Percentiles rank a stretch among this genome's conserved stretches.
These are phyloP conservation scores for Caenorhabditis inopinata DNA, from an alignment of 1,140 invertebrate species.

Conservation along the genomic window DNA sequence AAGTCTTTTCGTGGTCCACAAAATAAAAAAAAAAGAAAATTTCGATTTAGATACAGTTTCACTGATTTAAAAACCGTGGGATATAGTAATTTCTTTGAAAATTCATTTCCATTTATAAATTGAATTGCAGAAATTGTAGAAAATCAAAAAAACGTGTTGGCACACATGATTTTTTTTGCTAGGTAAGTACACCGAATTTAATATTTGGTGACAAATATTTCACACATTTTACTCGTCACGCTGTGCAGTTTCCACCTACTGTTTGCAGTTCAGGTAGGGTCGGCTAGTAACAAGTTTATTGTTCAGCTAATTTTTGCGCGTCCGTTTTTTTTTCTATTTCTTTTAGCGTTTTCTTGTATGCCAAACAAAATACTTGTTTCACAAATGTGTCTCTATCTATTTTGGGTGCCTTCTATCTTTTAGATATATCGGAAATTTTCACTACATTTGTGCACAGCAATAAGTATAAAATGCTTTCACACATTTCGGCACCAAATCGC, in stretches of 20 bases:
- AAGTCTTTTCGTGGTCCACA: no score
- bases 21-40: no score
- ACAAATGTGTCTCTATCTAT: constrained; percentile 27
- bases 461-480: no score
- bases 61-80: no score
- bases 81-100: no score
- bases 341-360: no score
- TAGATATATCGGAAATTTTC: neutral
- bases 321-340: constrained; percentile 3
- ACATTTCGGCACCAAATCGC: no score
- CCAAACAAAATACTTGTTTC: constrained; percentile 18
- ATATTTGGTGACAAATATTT: neutral
- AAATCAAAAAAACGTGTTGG: neutral
- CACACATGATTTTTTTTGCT: no score
- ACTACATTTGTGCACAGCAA: no score
- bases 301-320: constrained; percentile 25
- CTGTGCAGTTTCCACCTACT: neutral
- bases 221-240: constrained; percentile 7
- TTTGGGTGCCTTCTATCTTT: neutral
- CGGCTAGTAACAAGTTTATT: constrained; percentile 26
- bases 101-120: neutral
- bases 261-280: neutral
- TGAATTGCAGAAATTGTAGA: neutral
- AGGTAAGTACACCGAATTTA: neutral
- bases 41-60: no score